Base-by-base conservation (phyloP, 2,797 vertebrate species). In the Melanogrammus aeglefinus region DNA sequence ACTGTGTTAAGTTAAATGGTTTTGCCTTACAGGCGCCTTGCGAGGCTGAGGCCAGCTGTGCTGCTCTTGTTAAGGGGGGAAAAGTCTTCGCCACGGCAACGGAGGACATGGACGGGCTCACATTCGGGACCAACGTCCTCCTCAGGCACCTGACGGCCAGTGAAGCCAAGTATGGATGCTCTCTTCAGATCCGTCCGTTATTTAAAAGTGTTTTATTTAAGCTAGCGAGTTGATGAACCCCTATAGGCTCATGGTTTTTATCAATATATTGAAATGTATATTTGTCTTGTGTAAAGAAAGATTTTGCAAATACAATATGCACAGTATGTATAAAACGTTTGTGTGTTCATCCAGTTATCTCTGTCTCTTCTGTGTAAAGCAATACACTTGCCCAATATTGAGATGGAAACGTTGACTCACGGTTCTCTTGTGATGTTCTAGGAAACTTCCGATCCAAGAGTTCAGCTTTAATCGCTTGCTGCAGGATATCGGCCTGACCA, bases 41-140 rank as follows among this genome's bases (percentile, higher is more conserved):
- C 1, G 98, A 99, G 81, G 98, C 98, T 0, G 98, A 99, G 84
- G 98, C 97, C 83, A 99, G 96, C 87, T 99, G 98, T 2, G 98
- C 98, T 0, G 90, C 96, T n/a, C 88, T 99, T 83, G 97, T 96
- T 69, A 99, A 98, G 91, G 93, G 94, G 0, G 97, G 96, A 13
- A 99, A 98, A 82, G 98, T 99, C 39, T 99, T 95, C 0, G 97
- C 96, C 0, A 98, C 97, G 0, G 98, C 98, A 31, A 99, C 98
- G 0, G 98, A 99, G 84, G 98, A 99, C 74, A 99, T 99, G 97
- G 98, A 99, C 2, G 96, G 97, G 0, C 89, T 99, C 86, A 99
- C 98, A 6, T 99, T 99, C 0, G 97, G 98, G 79, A 99, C 96
- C 9, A 95, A 94, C 0, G 93, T 99, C 71, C 90, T 99, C 13